These are phyloP conservation scores for Fistularia commersonii DNA, from an alignment of 2,797 vertebrate genomes.

Conservation along the genomic window DNA sequence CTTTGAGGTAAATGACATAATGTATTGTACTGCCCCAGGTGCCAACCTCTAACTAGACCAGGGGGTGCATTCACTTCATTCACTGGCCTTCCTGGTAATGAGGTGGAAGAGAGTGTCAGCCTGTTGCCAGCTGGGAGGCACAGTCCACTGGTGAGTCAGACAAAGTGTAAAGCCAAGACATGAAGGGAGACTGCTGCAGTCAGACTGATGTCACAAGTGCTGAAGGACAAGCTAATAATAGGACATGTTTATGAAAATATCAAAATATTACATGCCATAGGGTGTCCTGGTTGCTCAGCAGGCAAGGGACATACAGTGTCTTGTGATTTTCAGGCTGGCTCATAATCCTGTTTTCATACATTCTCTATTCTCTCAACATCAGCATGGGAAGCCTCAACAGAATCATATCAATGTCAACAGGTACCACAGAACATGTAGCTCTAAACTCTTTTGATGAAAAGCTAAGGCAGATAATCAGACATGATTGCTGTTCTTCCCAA, in stretches of 20 bases:
- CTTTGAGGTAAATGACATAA: constrained; percentile 49
- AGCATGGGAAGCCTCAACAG: no score
- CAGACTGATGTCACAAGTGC: constrained; percentile 62
- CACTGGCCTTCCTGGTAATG: constrained; percentile 63
- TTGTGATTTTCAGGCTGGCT: constrained; percentile 40
- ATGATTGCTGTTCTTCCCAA: not conserved
- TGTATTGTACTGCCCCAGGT: constrained; percentile 55
- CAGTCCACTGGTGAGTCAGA: constrained; percentile 70
- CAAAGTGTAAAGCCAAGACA: constrained; percentile 62
- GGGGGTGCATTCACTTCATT: constrained; percentile 53
- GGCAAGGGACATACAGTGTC: constrained; percentile 17
- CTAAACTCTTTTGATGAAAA: no score
- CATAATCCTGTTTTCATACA: constrained; percentile 3
- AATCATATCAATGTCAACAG: no score
- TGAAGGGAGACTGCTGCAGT: constrained; percentile 56
- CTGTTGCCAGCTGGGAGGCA: constrained; percentile 65
- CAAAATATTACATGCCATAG: constrained; percentile 56
- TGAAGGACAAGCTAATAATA: constrained; percentile 73
- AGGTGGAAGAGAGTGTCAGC: constrained; percentile 64
- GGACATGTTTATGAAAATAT: constrained; percentile 66
- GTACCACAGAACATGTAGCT: not conserved
- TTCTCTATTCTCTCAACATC: no score
- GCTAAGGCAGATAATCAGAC: no score
- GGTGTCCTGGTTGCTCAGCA: constrained; percentile 47
- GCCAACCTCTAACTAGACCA: constrained; percentile 56